These are phyloP conservation scores for Caenorhabditis sp. DNA, from an alignment of 2,888 invertebrate species.

Conservation along the genomic window DNA sequence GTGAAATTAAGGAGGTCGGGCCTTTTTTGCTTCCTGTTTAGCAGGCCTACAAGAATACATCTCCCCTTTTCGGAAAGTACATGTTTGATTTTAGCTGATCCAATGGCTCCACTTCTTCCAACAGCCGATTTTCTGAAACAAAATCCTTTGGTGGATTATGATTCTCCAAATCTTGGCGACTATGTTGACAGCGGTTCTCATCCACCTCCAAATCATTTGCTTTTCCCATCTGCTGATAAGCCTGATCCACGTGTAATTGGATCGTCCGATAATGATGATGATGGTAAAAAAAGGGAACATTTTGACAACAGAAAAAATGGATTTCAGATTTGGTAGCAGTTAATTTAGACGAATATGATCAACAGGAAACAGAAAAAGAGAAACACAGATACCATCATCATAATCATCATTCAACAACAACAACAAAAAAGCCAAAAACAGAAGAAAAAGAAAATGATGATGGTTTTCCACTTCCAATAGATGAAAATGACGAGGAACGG, in stretches of 20 bases:
- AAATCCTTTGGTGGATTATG: slow-evolving; percentile 64
- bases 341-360: slow-evolving; percentile 54
- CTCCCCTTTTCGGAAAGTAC: too few species aligned
- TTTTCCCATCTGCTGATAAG: slow-evolving; percentile 52
- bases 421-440: slow-evolving; percentile 6
- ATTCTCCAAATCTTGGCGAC: slow-evolving; percentile 47
- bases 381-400: slow-evolving; percentile 9
- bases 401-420: slow-evolving; percentile 6
- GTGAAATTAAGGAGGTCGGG: too few species aligned
- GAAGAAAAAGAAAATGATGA: slow-evolving; percentile 5
- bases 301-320: background rate
- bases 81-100: slow-evolving; percentile 56
- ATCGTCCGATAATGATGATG: slow-evolving; percentile 42
- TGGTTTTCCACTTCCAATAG: slow-evolving; percentile 12
- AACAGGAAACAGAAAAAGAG: slow-evolving; percentile 35
- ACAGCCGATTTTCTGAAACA: slow-evolving; percentile 57
- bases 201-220: slow-evolving; percentile 43
- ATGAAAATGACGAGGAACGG: slow-evolving; percentile 4
- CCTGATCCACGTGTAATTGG: slow-evolving; percentile 50
- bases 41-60: too few species aligned
- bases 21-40: too few species aligned
- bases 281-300: background rate
- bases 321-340: slow-evolving; percentile 58
- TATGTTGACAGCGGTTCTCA: slow-evolving; percentile 41
- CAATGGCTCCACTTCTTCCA: slow-evolving; percentile 53